Evolutionary conservation across 2,888 invertebrate genomes (phyloP), one percentile per base, ranked within the genome.

Genomic region (Sepiola atlantica): DNA sequence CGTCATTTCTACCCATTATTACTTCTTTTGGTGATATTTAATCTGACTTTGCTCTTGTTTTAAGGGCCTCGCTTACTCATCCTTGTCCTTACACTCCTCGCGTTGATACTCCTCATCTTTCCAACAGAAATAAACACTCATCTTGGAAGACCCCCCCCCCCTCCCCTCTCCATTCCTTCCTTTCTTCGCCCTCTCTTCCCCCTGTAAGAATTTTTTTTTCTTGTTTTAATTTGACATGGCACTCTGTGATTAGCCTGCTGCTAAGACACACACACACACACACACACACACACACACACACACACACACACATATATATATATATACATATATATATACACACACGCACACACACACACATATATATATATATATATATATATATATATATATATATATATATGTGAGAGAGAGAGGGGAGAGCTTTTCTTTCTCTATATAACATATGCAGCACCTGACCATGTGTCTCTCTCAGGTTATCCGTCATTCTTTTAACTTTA

Each of bases 91-190:
- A 32, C n/a, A 77, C 77, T 77, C n/a, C 14, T 77, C 32, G 12
- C 77, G 8, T 45, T 45, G n/a, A 77, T 77, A 77, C 77, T 77
- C 77, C 77, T 32, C 77, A n/a, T 77, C 77, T 32, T 77, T 77
- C 77, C 77, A 77, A 77, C 77, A 77, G 77, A 77, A 77, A 77
- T 77, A 77, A 77, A 77, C 92, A 54, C 92, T n/a, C 92, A 55
- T 55, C 55, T 54, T 35, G 45, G 55, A 55, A 45, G 14, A 55
- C 28, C 20, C n/a, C 0, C 28, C 45, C 35, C 20, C n/a, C 90
- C n/a, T 10, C n/a, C 12, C n/a, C 90, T 77, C 90, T 77, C 90
- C 4, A 24, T 77, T n/a, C n/a, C 90, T 28, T 77, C 28, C n/a
- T 32, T 77, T 77, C 24, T 57, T 77, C n/a, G 14, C n/a, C 77